A percentile compares a stretch with the other conserved stretches of the same genome.
Conservation (phyloP, 2,113 vertebrate species). For the Cricetomys ansorgei region DNA sequence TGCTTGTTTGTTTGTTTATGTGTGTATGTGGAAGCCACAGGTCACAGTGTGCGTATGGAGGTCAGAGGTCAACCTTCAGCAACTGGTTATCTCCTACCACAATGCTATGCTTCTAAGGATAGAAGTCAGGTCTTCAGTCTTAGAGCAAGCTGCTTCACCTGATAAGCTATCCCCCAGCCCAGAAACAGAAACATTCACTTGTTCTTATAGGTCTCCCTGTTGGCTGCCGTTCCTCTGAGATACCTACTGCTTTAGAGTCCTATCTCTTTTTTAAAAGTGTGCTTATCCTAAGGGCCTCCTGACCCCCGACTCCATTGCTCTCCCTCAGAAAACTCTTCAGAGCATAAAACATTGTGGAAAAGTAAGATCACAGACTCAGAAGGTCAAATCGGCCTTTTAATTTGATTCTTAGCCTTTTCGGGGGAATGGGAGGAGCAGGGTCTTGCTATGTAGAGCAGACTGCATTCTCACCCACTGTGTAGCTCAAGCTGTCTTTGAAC, state of each 20-base stretch:
- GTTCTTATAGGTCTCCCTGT: not conserved
- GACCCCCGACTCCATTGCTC: not conserved
- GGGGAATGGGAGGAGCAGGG: not conserved
- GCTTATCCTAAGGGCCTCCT: not conserved
- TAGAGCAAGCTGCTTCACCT: not conserved
- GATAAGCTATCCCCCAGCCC: not conserved
- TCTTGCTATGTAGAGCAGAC: not conserved
- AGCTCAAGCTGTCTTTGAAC: not conserved
- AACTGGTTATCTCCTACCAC: not conserved
- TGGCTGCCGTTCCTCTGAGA: not conserved
- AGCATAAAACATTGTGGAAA: not conserved
- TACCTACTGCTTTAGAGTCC: not conserved
- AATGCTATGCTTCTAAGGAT: no score
- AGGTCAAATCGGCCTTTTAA: not conserved
- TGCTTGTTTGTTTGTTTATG: not conserved
- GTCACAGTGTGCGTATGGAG: no score
- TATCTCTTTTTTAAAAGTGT: not conserved
- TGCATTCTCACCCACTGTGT: not conserved
- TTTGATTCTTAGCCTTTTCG: not conserved
- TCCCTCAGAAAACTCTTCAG: not conserved
- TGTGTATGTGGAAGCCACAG: not conserved
- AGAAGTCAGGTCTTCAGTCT: not conserved
- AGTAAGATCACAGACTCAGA: constrained; percentile 24
- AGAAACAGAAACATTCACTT: not conserved
- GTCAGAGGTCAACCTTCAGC: not conserved